These are phyloP conservation scores for Uria aalge DNA, from an alignment of 2,113 vertebrate genomes.

Conservation along the genomic window DNA sequence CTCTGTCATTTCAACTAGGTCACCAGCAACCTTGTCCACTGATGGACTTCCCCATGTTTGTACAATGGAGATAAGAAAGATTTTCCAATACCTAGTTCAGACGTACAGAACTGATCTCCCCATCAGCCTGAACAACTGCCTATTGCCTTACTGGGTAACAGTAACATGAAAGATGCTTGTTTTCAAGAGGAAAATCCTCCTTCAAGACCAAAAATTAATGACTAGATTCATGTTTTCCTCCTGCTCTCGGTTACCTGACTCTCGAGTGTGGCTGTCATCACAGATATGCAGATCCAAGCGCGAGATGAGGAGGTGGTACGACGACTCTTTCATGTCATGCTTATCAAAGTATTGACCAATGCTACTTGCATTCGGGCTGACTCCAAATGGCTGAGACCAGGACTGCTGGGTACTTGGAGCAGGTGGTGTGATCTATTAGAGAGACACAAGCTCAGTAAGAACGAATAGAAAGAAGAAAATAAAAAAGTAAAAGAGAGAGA, in stretches of 20 bases:
- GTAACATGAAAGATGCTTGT: neutral
- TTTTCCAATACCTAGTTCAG: neutral
- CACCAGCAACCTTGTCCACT: neutral
- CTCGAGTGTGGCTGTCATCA: constrained; percentile 86
- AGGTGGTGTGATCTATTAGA: constrained; percentile 82
- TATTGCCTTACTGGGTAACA: neutral
- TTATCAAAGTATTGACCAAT: constrained; percentile 92
- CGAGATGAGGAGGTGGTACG: constrained; percentile 96
- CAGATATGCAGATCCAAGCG: constrained; percentile 95
- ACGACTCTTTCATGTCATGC: constrained; percentile 94
- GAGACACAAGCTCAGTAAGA: neutral
- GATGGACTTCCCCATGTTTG: neutral
- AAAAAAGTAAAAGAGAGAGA: too few relatives aligned
- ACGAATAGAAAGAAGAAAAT: neutral
- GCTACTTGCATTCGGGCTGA: constrained; percentile 74
- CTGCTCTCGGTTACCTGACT: constrained; percentile 76
- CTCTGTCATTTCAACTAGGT: neutral
- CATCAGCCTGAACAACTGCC: neutral
- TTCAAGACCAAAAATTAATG: neutral
- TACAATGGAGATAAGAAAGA: neutral
- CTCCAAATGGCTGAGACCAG: constrained; percentile 82
- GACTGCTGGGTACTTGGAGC: constrained; percentile 83
- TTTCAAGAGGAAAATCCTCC: neutral
- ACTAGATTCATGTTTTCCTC: neutral
- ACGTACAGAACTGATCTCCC: neutral